A percentile compares a stretch with the other conserved stretches of the same genome.
Conservation (phyloP, 2,113 vertebrate species). For the Coptodon bakossiorum region DNA sequence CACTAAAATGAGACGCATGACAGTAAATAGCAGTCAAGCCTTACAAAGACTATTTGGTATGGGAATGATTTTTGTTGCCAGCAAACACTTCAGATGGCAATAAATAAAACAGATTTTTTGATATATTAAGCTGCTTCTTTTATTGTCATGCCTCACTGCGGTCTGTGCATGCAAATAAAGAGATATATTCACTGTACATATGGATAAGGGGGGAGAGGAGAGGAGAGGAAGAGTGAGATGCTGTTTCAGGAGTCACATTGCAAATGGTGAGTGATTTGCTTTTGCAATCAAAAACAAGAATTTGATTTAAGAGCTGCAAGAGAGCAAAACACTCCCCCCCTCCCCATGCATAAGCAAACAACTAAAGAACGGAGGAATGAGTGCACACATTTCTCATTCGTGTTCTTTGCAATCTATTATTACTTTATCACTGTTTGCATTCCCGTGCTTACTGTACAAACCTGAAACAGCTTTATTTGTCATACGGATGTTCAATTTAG, state of each 20-base stretch:
- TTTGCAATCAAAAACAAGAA: conserved; percentile 48
- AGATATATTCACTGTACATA: conserved; percentile 51
- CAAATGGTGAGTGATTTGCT: conserved; percentile 58
- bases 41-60: conserved; percentile 65
- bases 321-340: conserved; percentile 29
- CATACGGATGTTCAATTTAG: conserved; percentile 38
- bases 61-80: conserved; percentile 59
- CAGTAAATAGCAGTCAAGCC: conserved; percentile 66
- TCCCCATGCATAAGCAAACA: conserved; percentile 22
- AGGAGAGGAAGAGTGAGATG: background rate
- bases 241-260: conserved; percentile 30
- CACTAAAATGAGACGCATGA: conserved; percentile 68
- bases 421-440: background rate
- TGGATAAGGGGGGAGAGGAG: background rate
- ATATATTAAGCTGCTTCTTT: conserved; percentile 69
- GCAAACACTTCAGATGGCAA: conserved; percentile 64
- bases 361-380: background rate
- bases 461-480: conserved; percentile 45
- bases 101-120: conserved; percentile 65
- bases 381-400: background rate
- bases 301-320: conserved; percentile 50
- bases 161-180: conserved; percentile 57
- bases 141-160: conserved; percentile 49
- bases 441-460: background rate
- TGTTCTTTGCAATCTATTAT: conserved; percentile 7